These are phyloP conservation scores for Cephus runcator DNA, from an alignment of 2,888 invertebrate species.

Conservation along the genomic window DNA sequence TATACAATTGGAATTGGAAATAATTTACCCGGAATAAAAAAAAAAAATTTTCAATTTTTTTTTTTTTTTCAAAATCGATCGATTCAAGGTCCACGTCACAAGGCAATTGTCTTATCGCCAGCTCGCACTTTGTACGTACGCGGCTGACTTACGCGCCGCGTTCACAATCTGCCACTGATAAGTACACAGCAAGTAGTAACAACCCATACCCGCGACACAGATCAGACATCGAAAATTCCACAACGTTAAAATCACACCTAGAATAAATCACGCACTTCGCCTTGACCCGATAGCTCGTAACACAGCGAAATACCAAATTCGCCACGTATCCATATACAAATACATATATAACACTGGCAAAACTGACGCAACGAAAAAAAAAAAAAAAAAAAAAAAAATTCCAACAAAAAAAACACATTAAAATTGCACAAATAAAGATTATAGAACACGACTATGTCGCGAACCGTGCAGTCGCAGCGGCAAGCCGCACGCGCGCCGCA, in stretches of 20 bases:
- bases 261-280: not conserved
- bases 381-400: not conserved
- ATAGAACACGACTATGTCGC: not conserved
- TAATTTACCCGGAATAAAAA: not conserved
- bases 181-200: not conserved
- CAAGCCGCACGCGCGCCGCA: not conserved
- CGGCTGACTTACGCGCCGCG: not conserved
- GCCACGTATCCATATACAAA: not conserved
- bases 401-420: not conserved
- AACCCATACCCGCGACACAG: not conserved
- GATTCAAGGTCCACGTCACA: not conserved
- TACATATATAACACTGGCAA: not conserved
- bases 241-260: not conserved
- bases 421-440: not conserved
- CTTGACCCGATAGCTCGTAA: not conserved
- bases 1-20: not conserved
- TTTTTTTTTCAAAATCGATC: not conserved
- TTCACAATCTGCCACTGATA: not conserved
- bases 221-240: not conserved
- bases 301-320: not conserved
- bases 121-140: not conserved
- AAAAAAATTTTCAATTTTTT: not conserved
- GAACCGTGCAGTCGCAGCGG: not conserved
- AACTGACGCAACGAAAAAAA: not conserved
- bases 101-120: not conserved